Conservation (phyloP, 1,140 invertebrate species). For the Galendromus occidentalis region DNA sequence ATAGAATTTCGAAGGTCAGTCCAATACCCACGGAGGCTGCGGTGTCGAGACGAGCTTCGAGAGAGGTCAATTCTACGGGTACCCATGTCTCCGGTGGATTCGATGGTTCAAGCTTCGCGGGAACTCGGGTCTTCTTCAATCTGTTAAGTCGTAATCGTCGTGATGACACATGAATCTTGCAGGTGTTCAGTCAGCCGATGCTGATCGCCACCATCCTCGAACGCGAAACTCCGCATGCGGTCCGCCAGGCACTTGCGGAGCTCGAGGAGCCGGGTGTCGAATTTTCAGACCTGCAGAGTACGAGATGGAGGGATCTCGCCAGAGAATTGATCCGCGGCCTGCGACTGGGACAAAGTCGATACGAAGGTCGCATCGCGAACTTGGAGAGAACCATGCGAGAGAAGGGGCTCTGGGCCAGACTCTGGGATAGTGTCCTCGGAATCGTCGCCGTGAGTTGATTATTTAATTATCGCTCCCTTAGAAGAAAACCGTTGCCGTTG, state of each 20-base stretch:
- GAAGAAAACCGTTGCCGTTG: not conserved
- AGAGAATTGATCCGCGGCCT: not conserved
- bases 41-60: not conserved
- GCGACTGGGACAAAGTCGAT: not conserved
- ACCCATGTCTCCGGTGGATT: not conserved
- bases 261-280: not conserved
- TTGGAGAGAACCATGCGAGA: not conserved
- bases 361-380: not conserved
- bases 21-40: not conserved
- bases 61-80: not conserved
- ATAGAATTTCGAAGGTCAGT: not conserved
- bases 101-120: not conserved
- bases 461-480: not conserved
- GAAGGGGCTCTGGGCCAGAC: not conserved
- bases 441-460: not conserved
- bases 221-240: not conserved
- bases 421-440: not conserved
- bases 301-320: not conserved
- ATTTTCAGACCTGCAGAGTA: not conserved
- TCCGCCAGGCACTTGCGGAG: not conserved
- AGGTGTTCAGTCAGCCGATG: not conserved
- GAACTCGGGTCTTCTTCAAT: not conserved
- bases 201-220: not conserved
- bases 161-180: no score
- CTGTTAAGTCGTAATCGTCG: not conserved